A percentile compares a stretch with the other conserved stretches of the same genome.
These are phyloP conservation scores for Cercopithecus mona DNA, from an alignment of 2,113 vertebrate genomes.

Conservation along the genomic window DNA sequence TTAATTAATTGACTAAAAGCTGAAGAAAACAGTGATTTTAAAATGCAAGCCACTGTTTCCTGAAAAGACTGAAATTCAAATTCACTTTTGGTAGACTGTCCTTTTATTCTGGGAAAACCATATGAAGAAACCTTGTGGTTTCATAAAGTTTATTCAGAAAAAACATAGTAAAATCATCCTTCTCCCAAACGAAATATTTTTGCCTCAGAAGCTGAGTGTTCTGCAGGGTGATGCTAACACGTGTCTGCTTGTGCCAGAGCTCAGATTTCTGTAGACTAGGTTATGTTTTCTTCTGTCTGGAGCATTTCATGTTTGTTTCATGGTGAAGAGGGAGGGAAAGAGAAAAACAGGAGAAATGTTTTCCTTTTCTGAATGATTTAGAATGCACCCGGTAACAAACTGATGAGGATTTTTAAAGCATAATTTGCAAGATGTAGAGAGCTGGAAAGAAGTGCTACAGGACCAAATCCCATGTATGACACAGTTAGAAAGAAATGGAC, in stretches of 20 bases:
- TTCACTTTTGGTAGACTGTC: background rate
- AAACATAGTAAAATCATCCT: background rate
- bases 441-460: rapidly evolving
- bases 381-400: background rate
- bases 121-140: background rate
- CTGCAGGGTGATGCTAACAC: background rate
- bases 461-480: background rate
- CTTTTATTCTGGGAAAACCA: background rate
- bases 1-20: background rate
- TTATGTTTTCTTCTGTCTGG: background rate
- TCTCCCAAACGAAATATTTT: background rate
- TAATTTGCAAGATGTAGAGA: background rate
- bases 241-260: background rate
- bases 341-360: background rate
- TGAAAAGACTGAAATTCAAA: background rate
- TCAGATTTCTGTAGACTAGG: background rate
- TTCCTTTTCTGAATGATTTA: background rate
- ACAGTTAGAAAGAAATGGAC: background rate
- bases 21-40: background rate
- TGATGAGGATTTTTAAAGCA: background rate
- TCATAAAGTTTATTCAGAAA: background rate
- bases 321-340: background rate
- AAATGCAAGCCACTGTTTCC: background rate
- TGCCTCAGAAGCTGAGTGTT: background rate
- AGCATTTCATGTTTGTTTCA: background rate